Evolutionary conservation across 1,140 invertebrate species (phyloP).

Genomic region (Eriocheir sinensis): DNA sequence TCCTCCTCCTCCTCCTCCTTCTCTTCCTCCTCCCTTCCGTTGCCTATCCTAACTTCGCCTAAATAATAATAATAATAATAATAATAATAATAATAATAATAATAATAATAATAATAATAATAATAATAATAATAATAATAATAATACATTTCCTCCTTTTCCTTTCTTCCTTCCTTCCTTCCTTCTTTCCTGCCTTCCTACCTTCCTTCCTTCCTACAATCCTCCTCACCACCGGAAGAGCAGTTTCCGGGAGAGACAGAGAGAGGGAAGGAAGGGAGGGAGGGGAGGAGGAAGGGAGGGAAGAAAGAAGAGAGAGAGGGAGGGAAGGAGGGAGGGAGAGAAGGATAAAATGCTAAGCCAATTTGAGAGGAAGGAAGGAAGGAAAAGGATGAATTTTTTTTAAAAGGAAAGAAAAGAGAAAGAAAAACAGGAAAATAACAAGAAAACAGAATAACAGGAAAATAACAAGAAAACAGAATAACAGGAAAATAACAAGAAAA

Average conservation of each 20-base stretch:
- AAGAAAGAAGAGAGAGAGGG: neutral
- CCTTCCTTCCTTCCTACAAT: too few species aligned
- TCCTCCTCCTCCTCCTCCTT: neutral
- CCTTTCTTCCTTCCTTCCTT: too few species aligned
- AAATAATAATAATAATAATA: too few species aligned
- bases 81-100: too few species aligned
- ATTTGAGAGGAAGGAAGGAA: neutral
- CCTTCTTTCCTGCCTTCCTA: too few species aligned
- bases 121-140: too few species aligned
- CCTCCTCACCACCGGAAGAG: neutral
- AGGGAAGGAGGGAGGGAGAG: neutral
- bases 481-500: neutral
- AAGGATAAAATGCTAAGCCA: neutral
- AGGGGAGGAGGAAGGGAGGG: neutral
- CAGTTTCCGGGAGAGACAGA: neutral
- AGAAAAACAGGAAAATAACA: neutral
- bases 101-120: too few species aligned
- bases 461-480: neutral
- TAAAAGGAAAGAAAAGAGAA: neutral
- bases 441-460: neutral
- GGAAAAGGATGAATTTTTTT: neutral
- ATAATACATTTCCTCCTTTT: too few species aligned
- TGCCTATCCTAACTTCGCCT: neutral
- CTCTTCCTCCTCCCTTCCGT: neutral
- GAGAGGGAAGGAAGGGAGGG: neutral